These are phyloP conservation scores for Eupithecia dodoneata DNA, from an alignment of 2,888 invertebrate species.

Conservation along the genomic window DNA sequence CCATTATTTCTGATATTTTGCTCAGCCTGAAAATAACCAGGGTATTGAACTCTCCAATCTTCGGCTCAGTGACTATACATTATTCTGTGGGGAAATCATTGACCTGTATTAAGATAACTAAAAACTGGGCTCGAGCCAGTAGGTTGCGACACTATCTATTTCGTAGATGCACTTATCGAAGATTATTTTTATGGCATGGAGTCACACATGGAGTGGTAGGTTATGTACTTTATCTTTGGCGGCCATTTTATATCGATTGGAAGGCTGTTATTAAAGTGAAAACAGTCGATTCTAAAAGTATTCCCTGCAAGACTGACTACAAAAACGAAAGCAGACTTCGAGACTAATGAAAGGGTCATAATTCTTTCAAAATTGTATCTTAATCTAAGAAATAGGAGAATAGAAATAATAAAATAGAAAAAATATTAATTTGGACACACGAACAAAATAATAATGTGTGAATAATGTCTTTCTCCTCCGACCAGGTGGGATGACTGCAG, in stretches of 20 bases:
- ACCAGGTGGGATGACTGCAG: too few relatives aligned
- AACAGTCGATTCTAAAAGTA: not conserved
- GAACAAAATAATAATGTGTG: too few relatives aligned
- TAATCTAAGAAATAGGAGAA: too few relatives aligned
- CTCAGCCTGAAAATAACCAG: constrained; percentile 58
- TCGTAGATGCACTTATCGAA: constrained; percentile 31
- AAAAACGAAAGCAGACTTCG: not conserved
- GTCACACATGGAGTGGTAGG: constrained; percentile 12
- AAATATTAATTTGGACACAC: too few relatives aligned
- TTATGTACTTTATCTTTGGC: constrained; percentile 5
- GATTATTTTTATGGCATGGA: constrained; percentile 29
- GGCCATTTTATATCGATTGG: constrained; percentile 17
- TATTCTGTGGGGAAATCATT: constrained; percentile 51
- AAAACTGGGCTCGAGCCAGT: constrained; percentile 56
- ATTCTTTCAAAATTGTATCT: not conserved
- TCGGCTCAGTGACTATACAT: constrained; percentile 22
- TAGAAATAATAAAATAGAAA: too few relatives aligned
- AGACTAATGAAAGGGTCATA: not conserved
- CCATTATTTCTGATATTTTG: constrained; percentile 51
- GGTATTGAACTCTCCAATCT: constrained; percentile 59
- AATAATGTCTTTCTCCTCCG: too few relatives aligned
- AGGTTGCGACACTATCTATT: constrained; percentile 51
- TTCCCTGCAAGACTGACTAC: not conserved
- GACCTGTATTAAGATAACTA: constrained; percentile 66
- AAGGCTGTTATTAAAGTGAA: not conserved